phyloP scores from a whole-genome alignment of 2,888 invertebrate genomes.

The Ditula angustiorana region DNA sequence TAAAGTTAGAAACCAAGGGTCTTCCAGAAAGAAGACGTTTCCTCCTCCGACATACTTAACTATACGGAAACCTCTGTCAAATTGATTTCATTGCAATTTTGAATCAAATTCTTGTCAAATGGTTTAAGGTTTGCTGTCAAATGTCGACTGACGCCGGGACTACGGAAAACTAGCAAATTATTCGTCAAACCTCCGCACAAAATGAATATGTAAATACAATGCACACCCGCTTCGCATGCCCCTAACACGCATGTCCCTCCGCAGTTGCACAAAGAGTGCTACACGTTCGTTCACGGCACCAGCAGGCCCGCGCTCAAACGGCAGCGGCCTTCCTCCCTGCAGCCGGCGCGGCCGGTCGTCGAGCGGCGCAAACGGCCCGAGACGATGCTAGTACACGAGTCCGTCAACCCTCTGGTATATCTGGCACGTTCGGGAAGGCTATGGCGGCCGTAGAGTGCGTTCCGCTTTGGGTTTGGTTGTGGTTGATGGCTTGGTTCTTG shows the following conservation, averaged over 20 bases:
- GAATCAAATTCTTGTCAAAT: no score
- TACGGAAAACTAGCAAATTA: no score
- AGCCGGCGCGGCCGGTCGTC: constrained; percentile 50
- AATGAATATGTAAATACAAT: no score
- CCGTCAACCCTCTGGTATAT: constrained; percentile 58
- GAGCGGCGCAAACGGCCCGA: constrained; percentile 55
- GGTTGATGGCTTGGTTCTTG: background rate
- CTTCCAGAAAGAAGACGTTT: no score
- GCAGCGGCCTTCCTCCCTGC: constrained; percentile 61
- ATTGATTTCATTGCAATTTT: no score
- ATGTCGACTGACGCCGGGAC: no score
- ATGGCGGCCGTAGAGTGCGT: background rate
- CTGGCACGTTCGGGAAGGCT: no score
- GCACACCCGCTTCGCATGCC: constrained; percentile 22
- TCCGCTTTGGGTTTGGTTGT: background rate
- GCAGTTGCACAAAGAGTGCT: constrained; percentile 76
- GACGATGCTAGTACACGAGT: constrained; percentile 65
- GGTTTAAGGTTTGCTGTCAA: no score
- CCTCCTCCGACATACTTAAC: no score
- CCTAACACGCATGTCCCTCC: constrained; percentile 39
- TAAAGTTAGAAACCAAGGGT: no score
- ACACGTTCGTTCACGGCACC: constrained; percentile 58
- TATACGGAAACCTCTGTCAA: no score
- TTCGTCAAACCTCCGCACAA: no score
- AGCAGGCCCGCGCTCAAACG: constrained; percentile 42